These are phyloP conservation scores for Porites lutea DNA, from an alignment of 64 coral and sea anemone genomes.

Conservation along the genomic window DNA sequence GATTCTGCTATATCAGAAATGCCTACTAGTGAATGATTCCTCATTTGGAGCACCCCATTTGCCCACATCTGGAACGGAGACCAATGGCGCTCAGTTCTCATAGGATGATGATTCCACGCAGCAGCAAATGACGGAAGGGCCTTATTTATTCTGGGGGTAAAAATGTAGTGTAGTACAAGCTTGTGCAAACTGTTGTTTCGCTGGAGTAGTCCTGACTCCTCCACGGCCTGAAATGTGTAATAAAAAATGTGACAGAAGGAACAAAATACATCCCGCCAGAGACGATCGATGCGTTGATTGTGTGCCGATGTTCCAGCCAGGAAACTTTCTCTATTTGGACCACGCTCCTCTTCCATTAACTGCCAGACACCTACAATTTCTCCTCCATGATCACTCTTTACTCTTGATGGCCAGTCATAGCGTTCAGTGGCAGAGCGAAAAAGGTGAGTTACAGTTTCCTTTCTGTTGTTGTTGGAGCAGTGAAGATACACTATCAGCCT, in stretches of 20 bases:
- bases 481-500: conserved; percentile 64
- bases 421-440: conserved; percentile 46
- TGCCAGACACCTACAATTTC: conserved; percentile 40
- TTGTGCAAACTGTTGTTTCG: conserved; percentile 59
- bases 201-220: conserved; percentile 60
- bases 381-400: conserved; percentile 40
- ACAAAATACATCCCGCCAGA: conserved; percentile 69
- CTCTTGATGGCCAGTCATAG: conserved; percentile 58
- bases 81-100: conserved; percentile 55
- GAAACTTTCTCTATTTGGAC: conserved; percentile 56
- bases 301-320: conserved; percentile 49
- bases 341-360: conserved; percentile 58
- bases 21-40: neutral
- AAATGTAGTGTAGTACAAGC: conserved; percentile 65
- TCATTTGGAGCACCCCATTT: conserved; percentile 58
- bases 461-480: conserved; percentile 71
- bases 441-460: conserved; percentile 54
- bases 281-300: conserved; percentile 63
- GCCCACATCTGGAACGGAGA: conserved; percentile 58
- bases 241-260: conserved; percentile 66
- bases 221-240: conserved; percentile 77
- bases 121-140: conserved; percentile 30
- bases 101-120: conserved; percentile 66
- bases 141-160: conserved; percentile 54
- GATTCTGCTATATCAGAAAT: conserved; percentile 51